These are phyloP conservation scores for Thera obeliscata DNA, from an alignment of 2,888 invertebrate species.

Conservation along the genomic window DNA sequence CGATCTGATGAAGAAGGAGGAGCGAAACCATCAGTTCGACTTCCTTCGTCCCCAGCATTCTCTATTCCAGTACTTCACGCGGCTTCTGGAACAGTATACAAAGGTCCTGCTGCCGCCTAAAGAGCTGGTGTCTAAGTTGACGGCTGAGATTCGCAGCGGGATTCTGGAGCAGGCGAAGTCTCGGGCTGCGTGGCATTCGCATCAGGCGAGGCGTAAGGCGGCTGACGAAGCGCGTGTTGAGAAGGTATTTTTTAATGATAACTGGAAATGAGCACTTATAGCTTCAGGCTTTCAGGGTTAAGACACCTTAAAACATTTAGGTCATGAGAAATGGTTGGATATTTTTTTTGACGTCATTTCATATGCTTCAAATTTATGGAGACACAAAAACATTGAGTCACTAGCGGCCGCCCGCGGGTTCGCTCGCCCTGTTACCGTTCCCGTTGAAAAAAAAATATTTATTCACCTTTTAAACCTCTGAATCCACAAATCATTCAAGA, in stretches of 20 bases:
- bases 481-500: no score
- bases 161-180: slow-evolving; percentile 95
- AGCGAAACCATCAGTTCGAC: slow-evolving; percentile 99
- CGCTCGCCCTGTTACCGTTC: no score
- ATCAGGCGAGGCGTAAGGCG: slow-evolving; percentile 95
- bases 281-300: no score
- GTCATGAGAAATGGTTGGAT: no score
- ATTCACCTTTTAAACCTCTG: no score
- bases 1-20: slow-evolving; percentile 99
- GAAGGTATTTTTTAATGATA: slow-evolving; percentile 62
- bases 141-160: slow-evolving; percentile 89
- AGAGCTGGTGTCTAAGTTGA: slow-evolving; percentile 91
- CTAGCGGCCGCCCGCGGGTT: no score
- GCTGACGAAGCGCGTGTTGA: slow-evolving; percentile 98
- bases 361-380: no score
- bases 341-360: no score
- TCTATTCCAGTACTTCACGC: slow-evolving; percentile 98
- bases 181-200: slow-evolving; percentile 98
- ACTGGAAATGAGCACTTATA: neutral
- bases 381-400: no score
- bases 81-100: slow-evolving; percentile 98
- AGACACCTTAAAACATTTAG: no score
- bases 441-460: no score
- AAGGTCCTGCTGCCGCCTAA: slow-evolving; percentile 98
- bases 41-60: slow-evolving; percentile 99